Evolutionary conservation across 2,797 vertebrate species (phyloP), one percentile per base, ranked within the genome.

Genomic region (Smutsia gigantea): DNA sequence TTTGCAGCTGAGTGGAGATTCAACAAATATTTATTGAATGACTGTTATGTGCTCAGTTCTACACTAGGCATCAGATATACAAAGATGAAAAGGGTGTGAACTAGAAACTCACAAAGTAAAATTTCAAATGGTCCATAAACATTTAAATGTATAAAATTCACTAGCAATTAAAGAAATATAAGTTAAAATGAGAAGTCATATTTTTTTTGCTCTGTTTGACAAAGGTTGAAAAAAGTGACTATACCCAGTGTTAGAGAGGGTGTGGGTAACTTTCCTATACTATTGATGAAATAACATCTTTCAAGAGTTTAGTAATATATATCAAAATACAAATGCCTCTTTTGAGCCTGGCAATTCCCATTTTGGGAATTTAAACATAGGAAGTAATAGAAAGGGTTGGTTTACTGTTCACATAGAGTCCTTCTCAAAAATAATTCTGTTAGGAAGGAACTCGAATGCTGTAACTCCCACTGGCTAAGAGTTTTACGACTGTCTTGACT

Each of bases 91-190:
- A 68, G n/a, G 19, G 63, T 23, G 61, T 31, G n/a, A 86, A 57
- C 63, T 63, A 88, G 39, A 94, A 72, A 64, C 57, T 92, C 59
- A 81, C 15, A 87, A 82, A 55, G 89, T 51, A 83, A 79, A 96
- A 72, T 34, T 83, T 71, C n/a, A 69, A 51, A 55, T 34, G 72
- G 66, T 27, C 66, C 57, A 53, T 61, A 63, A 85, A 89, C 31
- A 74, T 57, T 59, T 82, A 74, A 93, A 63, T 90, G 59, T 77
- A 25, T 88, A 11, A n/a, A 59, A 93, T 39, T 83, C 25, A 59
- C 10, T 94, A 86, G 37, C 63, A 74, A 86, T 86, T 68, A 72
- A 86, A 78, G 31, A 91, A 59, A 77, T 61, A 27, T 17, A 61
- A 89, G 27, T 79, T 86, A 83, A 93, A 78, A 68, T 34, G 23